phyloP scores from a whole-genome alignment of 1,140 invertebrate species.

The Apis cerana region DNA sequence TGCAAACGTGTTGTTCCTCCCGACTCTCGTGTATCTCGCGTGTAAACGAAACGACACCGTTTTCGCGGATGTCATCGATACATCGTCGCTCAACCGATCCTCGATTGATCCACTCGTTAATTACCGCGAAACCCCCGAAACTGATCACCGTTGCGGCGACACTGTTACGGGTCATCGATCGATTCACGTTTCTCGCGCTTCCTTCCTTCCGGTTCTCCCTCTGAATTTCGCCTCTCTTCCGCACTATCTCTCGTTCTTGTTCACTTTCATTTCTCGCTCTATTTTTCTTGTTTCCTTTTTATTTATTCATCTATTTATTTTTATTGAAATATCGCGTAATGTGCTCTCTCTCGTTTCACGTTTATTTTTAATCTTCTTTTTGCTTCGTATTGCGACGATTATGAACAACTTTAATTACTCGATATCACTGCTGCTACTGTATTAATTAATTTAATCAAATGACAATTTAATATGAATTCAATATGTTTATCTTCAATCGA shows the following conservation, averaged over 20 bases:
- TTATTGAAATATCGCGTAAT: background rate
- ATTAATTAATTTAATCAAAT: background rate
- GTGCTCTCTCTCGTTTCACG: background rate
- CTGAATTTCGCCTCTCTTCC: background rate
- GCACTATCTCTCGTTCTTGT: constrained; percentile 10
- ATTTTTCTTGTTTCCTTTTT: background rate
- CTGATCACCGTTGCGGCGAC: constrained; percentile 58
- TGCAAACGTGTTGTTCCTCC: constrained; percentile 44
- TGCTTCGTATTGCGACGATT: too few relatives aligned
- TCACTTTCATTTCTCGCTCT: background rate
- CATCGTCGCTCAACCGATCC: constrained; percentile 50
- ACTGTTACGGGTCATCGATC: constrained; percentile 55
- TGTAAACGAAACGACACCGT: constrained; percentile 64
- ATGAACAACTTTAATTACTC: background rate
- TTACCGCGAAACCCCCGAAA: constrained; percentile 59
- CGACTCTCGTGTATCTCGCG: constrained; percentile 31
- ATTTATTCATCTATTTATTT: too few relatives aligned
- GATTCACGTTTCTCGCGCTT: constrained; percentile 34
- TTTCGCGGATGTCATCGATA: constrained; percentile 64
- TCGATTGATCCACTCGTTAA: constrained; percentile 65
- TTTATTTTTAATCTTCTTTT: too few relatives aligned
- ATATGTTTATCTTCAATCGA: background rate
- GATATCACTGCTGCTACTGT: background rate
- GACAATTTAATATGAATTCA: background rate
- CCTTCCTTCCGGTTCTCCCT: constrained; percentile 28